Conservation (phyloP, 30 jellyfish, hydroid and myxozoan genomes). For the Cassiopea xamachana region DNA sequence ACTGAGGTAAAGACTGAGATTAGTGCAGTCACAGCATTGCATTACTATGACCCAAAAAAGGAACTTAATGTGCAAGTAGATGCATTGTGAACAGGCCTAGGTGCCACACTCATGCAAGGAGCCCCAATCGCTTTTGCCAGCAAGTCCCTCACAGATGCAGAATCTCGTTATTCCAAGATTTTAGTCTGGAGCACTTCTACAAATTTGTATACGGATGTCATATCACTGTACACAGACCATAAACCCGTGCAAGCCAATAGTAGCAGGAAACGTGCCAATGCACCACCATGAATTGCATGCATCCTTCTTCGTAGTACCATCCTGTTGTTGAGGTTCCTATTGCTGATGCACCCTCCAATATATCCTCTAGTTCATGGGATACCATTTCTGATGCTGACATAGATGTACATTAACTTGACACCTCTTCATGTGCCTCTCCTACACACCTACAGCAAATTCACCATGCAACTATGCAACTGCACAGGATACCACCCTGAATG, state of each 20-base stretch:
- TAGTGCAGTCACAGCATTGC: conserved; percentile 21
- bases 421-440: conserved; percentile 35
- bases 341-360: conserved; percentile 37
- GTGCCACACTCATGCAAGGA: conserved; percentile 39
- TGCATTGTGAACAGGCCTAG: conserved; percentile 42
- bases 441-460: conserved; percentile 27
- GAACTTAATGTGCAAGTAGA: conserved; percentile 29
- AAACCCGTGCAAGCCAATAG: conserved; percentile 32
- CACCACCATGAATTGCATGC: conserved; percentile 45
- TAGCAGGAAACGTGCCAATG: conserved; percentile 30
- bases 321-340: conserved; percentile 42
- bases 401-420: conserved; percentile 30
- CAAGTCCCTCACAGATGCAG: conserved; percentile 25
- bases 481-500: conserved; percentile 40
- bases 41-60: conserved; percentile 35
- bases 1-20: conserved; percentile 1
- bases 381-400: conserved; percentile 9
- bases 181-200: conserved; percentile 47
- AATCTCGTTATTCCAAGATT: conserved; percentile 39
- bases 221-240: conserved; percentile 30
- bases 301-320: conserved; percentile 26
- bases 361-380: conserved; percentile 9
- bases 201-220: conserved; percentile 20
- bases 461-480: conserved; percentile 20
- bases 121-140: conserved; percentile 33